These are phyloP conservation scores for Sialia sialis DNA, from an alignment of 2,113 vertebrate genomes.

Conservation along the genomic window DNA sequence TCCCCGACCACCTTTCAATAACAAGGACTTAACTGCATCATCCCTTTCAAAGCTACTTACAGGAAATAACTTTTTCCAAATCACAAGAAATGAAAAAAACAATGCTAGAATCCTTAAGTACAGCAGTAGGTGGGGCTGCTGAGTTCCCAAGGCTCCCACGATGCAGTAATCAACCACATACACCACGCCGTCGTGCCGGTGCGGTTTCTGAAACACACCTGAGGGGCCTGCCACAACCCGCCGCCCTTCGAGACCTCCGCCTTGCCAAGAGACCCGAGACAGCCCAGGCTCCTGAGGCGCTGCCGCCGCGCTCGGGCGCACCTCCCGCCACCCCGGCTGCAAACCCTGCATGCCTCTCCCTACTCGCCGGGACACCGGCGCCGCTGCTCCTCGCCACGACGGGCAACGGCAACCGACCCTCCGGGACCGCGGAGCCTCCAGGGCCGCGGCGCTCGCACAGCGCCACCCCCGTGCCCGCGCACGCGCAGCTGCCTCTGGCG, in stretches of 20 bases:
- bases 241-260: neutral
- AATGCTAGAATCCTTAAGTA: fast-evolving
- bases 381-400: neutral
- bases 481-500: neutral
- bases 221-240: no score
- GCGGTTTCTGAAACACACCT: neutral
- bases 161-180: fast-evolving
- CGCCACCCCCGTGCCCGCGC: neutral
- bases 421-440: neutral
- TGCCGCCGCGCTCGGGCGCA: no score
- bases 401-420: neutral
- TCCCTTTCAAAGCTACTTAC: neutral
- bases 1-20: fast-evolving
- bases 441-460: fast-evolving
- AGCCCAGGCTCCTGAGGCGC: neutral
- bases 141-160: fast-evolving
- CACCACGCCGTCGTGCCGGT: fast-evolving
- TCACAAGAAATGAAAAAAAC: neutral
- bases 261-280: no score
- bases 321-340: neutral
- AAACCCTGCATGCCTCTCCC: no score
- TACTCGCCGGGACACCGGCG: neutral
- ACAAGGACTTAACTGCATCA: neutral
- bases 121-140: fast-evolving
- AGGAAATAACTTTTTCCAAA: neutral